Base-by-base conservation (phyloP, 2,888 invertebrate genomes). In the Hydrotaea cyrtoneurina region DNA sequence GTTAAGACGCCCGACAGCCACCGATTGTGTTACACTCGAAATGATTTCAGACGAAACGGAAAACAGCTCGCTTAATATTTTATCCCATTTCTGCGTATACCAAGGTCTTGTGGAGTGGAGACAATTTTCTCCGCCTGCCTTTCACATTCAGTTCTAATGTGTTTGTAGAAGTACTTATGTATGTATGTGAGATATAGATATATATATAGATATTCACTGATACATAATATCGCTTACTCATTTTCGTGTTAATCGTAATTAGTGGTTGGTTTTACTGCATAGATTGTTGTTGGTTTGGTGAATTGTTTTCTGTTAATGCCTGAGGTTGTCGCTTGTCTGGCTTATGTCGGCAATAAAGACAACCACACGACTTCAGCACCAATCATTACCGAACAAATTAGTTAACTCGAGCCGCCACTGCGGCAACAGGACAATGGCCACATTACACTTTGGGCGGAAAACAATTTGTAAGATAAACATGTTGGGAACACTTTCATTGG, bases 181-280 rank as follows among this genome's bases (percentile, higher is more conserved):
- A 31, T 31, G 31, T 31, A 31, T n/a, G n/a, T n/a, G n/a, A n/a
- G n/a, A n/a, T n/a, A 57, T 11, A 57, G 21, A 21, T 57, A 23
- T 8, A 62, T 31, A n/a, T n/a, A n/a, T 50, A 31, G 0, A 7
- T 39, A 8, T 10, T 39, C 39, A 39, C 39, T 8, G 4, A 10
- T 39, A 39, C 13, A 13, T 39, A 39, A 10, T 39, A 39, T 39
- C 39, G 13, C 39, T 11, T 39, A 39, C 3, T 2, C 10, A 39
- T 39, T 39, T 43, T 66, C 66, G 66, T 66, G 66, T 11, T 66
- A 19, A 66, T 19, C 43, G 66, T 43, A 66, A 66, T 66, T 66
- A 66, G 66, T 43, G 31, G 31, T 55, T n/a, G 64, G 64, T 55
- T 66, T 62, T 36, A 21, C 36, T 62, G 17, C n/a, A n/a, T 62